These are phyloP conservation scores for Nephila pilipes DNA, from an alignment of 1,140 invertebrate species.

Conservation along the genomic window DNA sequence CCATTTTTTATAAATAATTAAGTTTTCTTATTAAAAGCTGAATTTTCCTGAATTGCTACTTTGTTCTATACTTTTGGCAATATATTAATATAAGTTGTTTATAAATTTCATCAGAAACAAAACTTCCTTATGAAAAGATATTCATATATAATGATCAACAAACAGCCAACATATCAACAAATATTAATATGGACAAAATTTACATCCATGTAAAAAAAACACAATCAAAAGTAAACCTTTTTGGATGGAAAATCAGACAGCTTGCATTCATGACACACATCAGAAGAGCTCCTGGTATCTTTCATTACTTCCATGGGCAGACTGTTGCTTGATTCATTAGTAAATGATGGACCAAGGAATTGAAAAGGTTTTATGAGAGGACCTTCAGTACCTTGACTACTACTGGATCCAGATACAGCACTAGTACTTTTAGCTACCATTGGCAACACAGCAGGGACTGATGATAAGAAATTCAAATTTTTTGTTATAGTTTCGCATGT, in stretches of 20 bases:
- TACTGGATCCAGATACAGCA: not conserved
- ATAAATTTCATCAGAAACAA: too few relatives aligned
- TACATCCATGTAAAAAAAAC: too few relatives aligned
- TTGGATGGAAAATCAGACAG: constrained; percentile 69
- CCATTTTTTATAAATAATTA: too few relatives aligned
- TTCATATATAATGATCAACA: too few relatives aligned
- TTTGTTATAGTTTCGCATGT: constrained; percentile 66
- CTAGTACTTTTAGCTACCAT: not conserved
- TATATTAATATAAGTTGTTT: too few relatives aligned
- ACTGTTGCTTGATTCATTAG: not conserved
- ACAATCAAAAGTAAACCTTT: constrained; percentile 49
- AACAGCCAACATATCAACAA: too few relatives aligned
- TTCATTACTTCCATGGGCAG: constrained; percentile 48
- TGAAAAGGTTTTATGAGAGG: not conserved
- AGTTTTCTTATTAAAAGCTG: too few relatives aligned
- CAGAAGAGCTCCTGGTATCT: not conserved
- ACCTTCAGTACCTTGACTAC: not conserved
- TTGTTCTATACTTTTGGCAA: too few relatives aligned
- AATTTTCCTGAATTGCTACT: too few relatives aligned
- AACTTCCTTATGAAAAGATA: too few relatives aligned
- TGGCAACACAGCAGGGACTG: constrained; percentile 55
- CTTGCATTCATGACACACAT: constrained; percentile 62
- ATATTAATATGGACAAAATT: too few relatives aligned
- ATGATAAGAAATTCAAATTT: constrained; percentile 69
- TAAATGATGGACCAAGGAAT: not conserved